Percentiles rank a stretch among this genome's conserved stretches.
These are phyloP conservation scores for Drosophila ironensis DNA, from an alignment of 1,140 invertebrate genomes.

Conservation along the genomic window DNA sequence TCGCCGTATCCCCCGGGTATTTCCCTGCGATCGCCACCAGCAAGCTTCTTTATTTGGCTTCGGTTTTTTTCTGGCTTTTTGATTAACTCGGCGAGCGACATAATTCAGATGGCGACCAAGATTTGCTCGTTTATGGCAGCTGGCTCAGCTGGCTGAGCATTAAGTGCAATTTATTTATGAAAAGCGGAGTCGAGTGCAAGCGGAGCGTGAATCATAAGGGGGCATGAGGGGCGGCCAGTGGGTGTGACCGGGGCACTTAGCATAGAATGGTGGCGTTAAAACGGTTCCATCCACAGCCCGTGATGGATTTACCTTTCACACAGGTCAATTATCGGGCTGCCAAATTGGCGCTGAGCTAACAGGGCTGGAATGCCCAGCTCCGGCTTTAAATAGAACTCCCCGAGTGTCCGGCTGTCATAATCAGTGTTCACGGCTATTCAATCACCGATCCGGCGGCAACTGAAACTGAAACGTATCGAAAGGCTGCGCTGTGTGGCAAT, in stretches of 20 bases:
- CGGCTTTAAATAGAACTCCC: slow-evolving; percentile 60
- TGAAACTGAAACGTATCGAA: slow-evolving; percentile 36
- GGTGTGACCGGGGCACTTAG: slow-evolving; percentile 35
- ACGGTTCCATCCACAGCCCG: slow-evolving; percentile 8
- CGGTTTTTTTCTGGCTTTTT: slow-evolving; percentile 25
- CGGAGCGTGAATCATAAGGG: slow-evolving; percentile 29
- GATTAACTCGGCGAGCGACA: slow-evolving; percentile 69
- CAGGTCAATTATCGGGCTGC: slow-evolving; percentile 26
- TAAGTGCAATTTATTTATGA: slow-evolving; percentile 64
- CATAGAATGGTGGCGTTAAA: slow-evolving; percentile 21
- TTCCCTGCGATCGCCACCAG: slow-evolving; percentile 45
- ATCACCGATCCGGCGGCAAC: no score
- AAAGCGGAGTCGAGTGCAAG: slow-evolving; percentile 6
- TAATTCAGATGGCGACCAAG: slow-evolving; percentile 51
- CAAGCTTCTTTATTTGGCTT: slow-evolving; percentile 70
- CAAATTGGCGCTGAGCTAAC: slow-evolving; percentile 48
- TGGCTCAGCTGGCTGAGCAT: slow-evolving; percentile 42
- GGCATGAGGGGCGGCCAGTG: background rate
- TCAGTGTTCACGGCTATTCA: slow-evolving; percentile 70
- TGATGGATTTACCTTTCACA: slow-evolving; percentile 39
- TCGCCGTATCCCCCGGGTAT: slow-evolving; percentile 45
- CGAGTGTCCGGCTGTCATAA: slow-evolving; percentile 67
- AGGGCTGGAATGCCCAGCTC: slow-evolving; percentile 37
- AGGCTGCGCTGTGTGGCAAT: slow-evolving; percentile 63
- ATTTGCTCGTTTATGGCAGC: slow-evolving; percentile 60